A percentile compares a stretch with the other conserved stretches of the same genome.
Conservation (phyloP, 2,888 invertebrate species). For the Podotricha telesiphe region DNA sequence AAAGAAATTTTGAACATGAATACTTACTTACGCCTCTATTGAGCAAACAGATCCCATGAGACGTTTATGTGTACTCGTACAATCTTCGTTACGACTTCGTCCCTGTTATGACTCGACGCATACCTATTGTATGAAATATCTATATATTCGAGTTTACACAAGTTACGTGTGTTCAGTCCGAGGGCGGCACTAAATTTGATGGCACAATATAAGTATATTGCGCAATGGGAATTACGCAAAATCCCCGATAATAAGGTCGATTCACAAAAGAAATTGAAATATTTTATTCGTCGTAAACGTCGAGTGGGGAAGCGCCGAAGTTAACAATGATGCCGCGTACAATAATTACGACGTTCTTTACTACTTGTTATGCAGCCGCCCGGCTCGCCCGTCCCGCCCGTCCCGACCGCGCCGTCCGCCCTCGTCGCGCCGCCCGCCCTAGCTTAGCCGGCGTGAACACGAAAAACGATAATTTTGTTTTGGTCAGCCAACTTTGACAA, state of each 20-base stretch:
- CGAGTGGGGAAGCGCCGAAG: constrained; percentile 21
- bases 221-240: constrained; percentile 21
- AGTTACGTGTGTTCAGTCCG: background rate
- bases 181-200: constrained; percentile 14
- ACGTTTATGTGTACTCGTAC: background rate
- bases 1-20: background rate
- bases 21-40: background rate
- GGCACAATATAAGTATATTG: constrained; percentile 17
- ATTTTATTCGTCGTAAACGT: constrained; percentile 26
- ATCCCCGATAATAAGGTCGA: constrained; percentile 19
- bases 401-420: background rate
- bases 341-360: constrained; percentile 31
- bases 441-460: constrained; percentile 8
- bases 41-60: background rate
- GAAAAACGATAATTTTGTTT: constrained; percentile 8
- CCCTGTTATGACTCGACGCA: background rate
- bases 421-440: constrained; percentile 14
- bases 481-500: constrained; percentile 10
- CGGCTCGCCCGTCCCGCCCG: too few species aligned
- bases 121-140: constrained; percentile 5
- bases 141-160: constrained; percentile 7
- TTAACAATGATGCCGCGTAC: constrained; percentile 23
- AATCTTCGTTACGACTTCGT: background rate
- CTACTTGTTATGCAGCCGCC: constrained; percentile 31
- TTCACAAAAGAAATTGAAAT: constrained; percentile 23